Evolutionary conservation across 2,113 vertebrate species (phyloP), one percentile per base, ranked within the genome.

Genomic region (Hemibagrus wyckioides): DNA sequence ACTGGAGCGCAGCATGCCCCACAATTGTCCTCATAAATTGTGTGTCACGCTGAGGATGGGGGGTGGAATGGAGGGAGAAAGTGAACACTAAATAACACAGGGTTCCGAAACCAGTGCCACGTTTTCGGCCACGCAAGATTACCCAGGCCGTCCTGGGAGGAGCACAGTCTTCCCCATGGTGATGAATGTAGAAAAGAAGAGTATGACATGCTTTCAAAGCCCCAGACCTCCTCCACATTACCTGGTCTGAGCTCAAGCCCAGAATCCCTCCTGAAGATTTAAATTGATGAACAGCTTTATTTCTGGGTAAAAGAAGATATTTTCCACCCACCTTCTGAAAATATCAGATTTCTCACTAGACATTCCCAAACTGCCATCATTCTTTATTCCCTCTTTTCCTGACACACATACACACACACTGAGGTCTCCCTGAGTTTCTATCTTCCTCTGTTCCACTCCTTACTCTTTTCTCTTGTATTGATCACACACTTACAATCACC

Each of bases 1-100:
- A 93, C 54, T 92, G 93, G 91, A 95, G 94, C 94, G 79, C 89
- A 85, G 91, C 91, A 63, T 90, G 92, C 93, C 91, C 73, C 85
- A 91, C 94, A 91, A 96, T 96, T 96, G 95, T 96, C 94, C 94
- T 95, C 96, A 95, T 96, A 96, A 96, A 96, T 96, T 96, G 93
- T 93, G 91, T 88, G 90, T 90, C 89, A 86, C 85, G 59, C 85
- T 84, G 80, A 88, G 87, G 90, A 88, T 87, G 94, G 91, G 93
- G 91, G 92, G 92, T 91, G 76, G 94, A 90, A 81, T 90, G 90
- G 93, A 90, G 93, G 86, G 93, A 93, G 93, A 95, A 95, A 96
- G 93, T 95, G 94, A 95, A 94, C 94, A 95, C 94, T 96, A 96
- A 96, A 96, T 96, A 96, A 96, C 94, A 95, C 94, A 94, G 92